Percentiles rank a stretch among this genome's conserved stretches.
Conservation (phyloP, 1,140 invertebrate genomes). For the Macrobrachium rosenbergii region DNA sequence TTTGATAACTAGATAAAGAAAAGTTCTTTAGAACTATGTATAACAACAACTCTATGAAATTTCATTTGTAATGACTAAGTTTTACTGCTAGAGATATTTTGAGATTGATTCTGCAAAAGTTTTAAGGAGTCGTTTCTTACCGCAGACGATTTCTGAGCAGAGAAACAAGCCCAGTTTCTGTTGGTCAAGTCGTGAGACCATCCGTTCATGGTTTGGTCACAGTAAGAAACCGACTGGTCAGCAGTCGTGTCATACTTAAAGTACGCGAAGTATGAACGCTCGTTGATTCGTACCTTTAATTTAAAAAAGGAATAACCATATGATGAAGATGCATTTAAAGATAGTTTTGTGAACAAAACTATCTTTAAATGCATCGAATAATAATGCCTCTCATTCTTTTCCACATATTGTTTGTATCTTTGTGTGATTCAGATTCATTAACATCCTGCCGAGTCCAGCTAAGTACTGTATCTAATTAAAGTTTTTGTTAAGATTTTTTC, state of each 20-base stretch:
- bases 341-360: too few species aligned
- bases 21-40: not conserved
- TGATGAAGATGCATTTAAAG: not conserved
- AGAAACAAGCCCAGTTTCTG: conserved; percentile 70
- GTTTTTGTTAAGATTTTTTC: too few species aligned
- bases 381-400: too few species aligned
- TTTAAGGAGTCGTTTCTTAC: not conserved
- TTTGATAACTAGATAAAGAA: not conserved
- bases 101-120: not conserved
- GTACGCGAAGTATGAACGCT: conserved; percentile 72
- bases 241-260: conserved; percentile 65
- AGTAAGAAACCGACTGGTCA: conserved; percentile 69
- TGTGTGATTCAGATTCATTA: too few species aligned
- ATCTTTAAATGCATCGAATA: too few species aligned
- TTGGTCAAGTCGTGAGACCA: conserved; percentile 72
- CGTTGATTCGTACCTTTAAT: conserved; percentile 52
- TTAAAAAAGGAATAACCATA: not conserved
- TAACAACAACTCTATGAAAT: not conserved
- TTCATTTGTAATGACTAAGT: not conserved
- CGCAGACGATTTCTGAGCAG: conserved; percentile 66
- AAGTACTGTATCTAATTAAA: too few species aligned
- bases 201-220: conserved; percentile 70
- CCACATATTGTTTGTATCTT: too few species aligned
- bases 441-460: too few species aligned
- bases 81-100: not conserved